Base-by-base conservation (phyloP, 1,140 invertebrate genomes). In the Drosophila bipectinata region DNA sequence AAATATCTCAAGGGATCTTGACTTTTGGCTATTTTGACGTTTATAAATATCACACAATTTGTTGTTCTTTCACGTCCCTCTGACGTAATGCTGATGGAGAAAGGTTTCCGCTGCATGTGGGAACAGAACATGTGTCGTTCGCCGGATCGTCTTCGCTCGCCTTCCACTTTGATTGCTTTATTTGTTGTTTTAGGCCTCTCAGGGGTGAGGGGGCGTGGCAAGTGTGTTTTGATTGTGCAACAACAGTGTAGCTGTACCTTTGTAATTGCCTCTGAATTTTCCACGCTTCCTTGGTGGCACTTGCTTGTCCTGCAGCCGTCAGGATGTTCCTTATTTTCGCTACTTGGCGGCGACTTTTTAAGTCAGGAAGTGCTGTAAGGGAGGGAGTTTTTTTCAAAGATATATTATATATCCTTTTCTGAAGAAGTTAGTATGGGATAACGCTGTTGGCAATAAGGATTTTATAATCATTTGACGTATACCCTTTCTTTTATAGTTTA, bases 1-100 rank as follows among this genome's bases (percentile, higher is more conserved):
- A 84, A 84, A 77, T 79, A 85, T 77, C 49, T 72, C 32, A 28
- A 68, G 77, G 77, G 58, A 88, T 78, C 78, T 59, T 52, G 62
- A 60, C 61, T 77, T 75, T 82, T 72, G 72, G 57, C 78, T 90
- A 90, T 90, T 90, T 90, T 90, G 87, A 90, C 81, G 87, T 90
- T 90, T 90, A 90, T 90, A 90, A 90, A 90, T 90, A 79, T 87
- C 67, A 71, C 63, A 77, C 79, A 73, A 80, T 90, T 87, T 87
- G 72, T 88, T 87, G 73, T 76, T 72, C 44, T 77, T 56, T 56
- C 44, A 8, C 51, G 51, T 66, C 34, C 45, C 45, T 73, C 72
- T 85, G 87, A 87, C 87, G 79, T 72, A 83, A 82, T 77, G 87
- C 59, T 87, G 87, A 90, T 80, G 79, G 87, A 90, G 81, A 87